Evolutionary conservation across 2,888 invertebrate species (phyloP).

Genomic region (Baronia brevicornis): DNA sequence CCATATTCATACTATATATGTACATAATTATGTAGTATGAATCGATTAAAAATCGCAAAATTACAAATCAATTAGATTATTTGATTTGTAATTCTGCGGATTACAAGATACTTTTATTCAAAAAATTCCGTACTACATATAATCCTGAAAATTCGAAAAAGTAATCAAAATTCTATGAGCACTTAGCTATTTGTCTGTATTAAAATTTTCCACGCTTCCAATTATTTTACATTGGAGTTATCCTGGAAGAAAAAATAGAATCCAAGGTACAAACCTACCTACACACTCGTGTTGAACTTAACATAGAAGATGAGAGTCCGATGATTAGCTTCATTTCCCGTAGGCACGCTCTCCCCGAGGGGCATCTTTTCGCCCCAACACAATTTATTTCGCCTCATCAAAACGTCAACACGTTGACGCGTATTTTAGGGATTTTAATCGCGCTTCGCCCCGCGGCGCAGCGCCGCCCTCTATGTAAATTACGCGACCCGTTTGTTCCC

Average conservation of each 20-base stretch:
- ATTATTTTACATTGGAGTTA: too few relatives aligned
- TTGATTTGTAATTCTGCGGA: too few relatives aligned
- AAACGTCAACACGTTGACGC: conserved; percentile 72
- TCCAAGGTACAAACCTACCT: neutral
- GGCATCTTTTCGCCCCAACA: conserved; percentile 36
- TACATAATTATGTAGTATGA: too few relatives aligned
- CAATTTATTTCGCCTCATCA: conserved; percentile 71
- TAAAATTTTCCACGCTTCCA: too few relatives aligned
- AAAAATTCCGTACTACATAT: too few relatives aligned
- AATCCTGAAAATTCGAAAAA: too few relatives aligned
- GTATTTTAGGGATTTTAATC: conserved; percentile 71
- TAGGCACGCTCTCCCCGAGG: conserved; percentile 53
- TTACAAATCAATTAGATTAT: too few relatives aligned
- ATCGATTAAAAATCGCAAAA: too few relatives aligned
- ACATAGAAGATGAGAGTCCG: conserved; percentile 20
- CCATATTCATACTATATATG: too few relatives aligned
- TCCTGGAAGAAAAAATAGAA: conserved; percentile 5
- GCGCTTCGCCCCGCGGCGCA: conserved; percentile 33
- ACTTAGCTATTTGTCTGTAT: too few relatives aligned
- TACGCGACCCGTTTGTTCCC: conserved; percentile 39
- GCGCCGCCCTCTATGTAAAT: conserved; percentile 57
- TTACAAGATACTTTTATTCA: too few relatives aligned
- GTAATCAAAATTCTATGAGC: too few relatives aligned
- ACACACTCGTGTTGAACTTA: conserved; percentile 14
- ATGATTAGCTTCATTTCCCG: conserved; percentile 70